These are phyloP conservation scores for Choristoneura fumiferana DNA, from an alignment of 1,140 invertebrate species.

Conservation along the genomic window DNA sequence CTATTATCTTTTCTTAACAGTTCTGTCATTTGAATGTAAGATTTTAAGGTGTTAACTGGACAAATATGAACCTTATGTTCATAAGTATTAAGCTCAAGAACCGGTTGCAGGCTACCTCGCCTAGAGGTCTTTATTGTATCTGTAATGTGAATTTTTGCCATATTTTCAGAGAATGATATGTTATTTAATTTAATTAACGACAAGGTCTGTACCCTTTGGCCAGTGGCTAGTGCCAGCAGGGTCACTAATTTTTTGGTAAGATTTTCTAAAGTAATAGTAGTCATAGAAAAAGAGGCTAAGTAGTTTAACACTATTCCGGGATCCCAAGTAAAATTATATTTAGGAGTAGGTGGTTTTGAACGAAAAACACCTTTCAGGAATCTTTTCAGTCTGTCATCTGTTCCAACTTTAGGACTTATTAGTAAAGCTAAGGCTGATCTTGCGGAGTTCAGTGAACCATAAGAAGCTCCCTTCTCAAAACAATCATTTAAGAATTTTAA, in stretches of 20 bases:
- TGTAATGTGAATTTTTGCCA: background rate
- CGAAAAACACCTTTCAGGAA: too few relatives aligned
- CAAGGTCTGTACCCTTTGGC: background rate
- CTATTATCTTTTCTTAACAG: background rate
- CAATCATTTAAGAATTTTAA: too few relatives aligned
- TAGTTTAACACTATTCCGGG: background rate
- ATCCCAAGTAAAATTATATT: too few relatives aligned
- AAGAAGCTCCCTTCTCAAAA: too few relatives aligned
- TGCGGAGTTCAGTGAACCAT: too few relatives aligned
- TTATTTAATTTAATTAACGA: background rate
- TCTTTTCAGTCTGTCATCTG: too few relatives aligned
- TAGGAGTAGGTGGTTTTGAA: too few relatives aligned
- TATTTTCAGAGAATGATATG: background rate
- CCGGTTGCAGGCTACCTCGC: background rate
- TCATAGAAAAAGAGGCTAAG: background rate
- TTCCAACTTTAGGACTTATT: too few relatives aligned
- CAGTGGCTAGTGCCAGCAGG: background rate
- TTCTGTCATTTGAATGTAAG: background rate
- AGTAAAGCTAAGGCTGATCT: too few relatives aligned
- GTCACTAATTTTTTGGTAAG: too few relatives aligned
- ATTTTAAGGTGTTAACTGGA: background rate
- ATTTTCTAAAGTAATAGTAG: too few relatives aligned
- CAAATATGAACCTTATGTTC: background rate
- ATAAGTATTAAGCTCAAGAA: background rate
- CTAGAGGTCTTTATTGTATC: slow-evolving; percentile 15